Conservation (phyloP, 2,888 invertebrate species). For the Epicampocera succincta region DNA sequence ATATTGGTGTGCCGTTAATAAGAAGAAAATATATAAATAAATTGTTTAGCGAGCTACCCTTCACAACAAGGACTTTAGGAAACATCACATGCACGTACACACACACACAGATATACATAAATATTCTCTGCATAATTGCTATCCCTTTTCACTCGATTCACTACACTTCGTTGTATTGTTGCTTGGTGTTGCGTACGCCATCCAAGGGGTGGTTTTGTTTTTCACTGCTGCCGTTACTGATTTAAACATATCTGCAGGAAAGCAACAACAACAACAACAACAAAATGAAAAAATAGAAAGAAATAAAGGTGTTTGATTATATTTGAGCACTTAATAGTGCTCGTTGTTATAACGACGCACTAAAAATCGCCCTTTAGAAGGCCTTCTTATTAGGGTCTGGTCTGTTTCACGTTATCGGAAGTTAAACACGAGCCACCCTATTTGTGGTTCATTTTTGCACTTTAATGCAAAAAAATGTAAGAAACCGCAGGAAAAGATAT, state of each 20-base stretch:
- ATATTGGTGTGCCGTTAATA: constrained; percentile 53
- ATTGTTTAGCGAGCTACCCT: constrained; percentile 39
- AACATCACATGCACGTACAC: constrained; percentile 9
- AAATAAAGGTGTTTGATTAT: constrained; percentile 36
- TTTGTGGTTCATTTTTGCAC: too few relatives aligned
- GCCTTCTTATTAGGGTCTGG: too few relatives aligned
- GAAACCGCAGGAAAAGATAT: too few relatives aligned
- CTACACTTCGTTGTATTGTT: constrained; percentile 10
- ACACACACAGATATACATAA: constrained; percentile 3
- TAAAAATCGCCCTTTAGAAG: too few relatives aligned
- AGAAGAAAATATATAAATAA: constrained; percentile 16
- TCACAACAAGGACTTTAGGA: constrained; percentile 38
- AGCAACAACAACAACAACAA: constrained; percentile 9
- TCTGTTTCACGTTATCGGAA: too few relatives aligned
- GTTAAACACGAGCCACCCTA: too few relatives aligned
- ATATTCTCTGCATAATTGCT: constrained; percentile 40
- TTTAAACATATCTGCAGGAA: constrained; percentile 28
- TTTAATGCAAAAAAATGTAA: too few relatives aligned
- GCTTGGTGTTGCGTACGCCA: constrained; percentile 3
- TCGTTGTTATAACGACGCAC: too few relatives aligned
- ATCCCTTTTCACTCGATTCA: constrained; percentile 66
- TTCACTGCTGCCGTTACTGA: constrained; percentile 32
- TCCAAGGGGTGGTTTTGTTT: constrained; percentile 56
- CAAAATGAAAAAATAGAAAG: background rate
- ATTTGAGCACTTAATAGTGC: constrained; percentile 1